These are phyloP conservation scores for Plagiodera versicolora DNA, from an alignment of 2,888 invertebrate genomes.

Conservation along the genomic window DNA sequence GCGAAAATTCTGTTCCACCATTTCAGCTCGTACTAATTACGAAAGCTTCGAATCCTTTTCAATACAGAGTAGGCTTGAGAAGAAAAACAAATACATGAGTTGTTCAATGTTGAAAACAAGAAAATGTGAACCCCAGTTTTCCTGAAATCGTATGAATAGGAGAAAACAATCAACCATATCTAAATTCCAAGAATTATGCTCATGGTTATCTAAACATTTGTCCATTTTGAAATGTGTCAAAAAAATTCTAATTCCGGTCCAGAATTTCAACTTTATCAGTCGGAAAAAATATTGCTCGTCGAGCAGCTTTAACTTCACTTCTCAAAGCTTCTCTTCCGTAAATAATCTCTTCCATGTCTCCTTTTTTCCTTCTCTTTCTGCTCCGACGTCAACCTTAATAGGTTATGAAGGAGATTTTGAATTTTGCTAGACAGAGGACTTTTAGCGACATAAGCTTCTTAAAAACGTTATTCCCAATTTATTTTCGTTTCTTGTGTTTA, in stretches of 20 bases:
- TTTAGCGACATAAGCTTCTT: conserved; percentile 2
- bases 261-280: too few species aligned
- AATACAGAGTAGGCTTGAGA: too few species aligned
- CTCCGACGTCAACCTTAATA: not conserved
- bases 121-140: not conserved
- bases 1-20: too few species aligned
- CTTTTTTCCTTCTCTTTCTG: not conserved
- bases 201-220: too few species aligned
- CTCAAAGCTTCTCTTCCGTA: not conserved
- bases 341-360: too few species aligned
- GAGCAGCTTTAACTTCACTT: not conserved
- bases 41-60: too few species aligned
- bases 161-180: too few species aligned
- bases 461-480: conserved; percentile 3
- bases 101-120: not conserved
- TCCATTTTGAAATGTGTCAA: too few species aligned
- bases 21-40: too few species aligned
- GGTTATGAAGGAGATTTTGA: not conserved
- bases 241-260: too few species aligned
- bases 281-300: not conserved
- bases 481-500: not conserved
- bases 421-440: not conserved
- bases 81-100: not conserved
- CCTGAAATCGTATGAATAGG: too few species aligned
- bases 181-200: too few species aligned